Evolutionary conservation across 2,113 vertebrate species (phyloP), one percentile per base, ranked within the genome.

Genomic region (Gambusia holbrooki): DNA sequence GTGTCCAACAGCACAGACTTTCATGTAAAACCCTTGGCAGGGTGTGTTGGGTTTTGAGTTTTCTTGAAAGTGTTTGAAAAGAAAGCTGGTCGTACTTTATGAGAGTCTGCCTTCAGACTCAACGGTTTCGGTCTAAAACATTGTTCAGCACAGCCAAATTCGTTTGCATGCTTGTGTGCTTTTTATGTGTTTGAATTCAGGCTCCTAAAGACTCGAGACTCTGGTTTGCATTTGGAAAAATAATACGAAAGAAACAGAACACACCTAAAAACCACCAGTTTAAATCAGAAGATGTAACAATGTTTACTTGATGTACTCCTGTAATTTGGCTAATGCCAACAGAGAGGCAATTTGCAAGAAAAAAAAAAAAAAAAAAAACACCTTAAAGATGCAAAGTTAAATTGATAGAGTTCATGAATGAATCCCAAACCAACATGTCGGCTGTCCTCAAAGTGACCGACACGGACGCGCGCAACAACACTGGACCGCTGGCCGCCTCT

Each of bases 351-450:
- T 42, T 70, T 61, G 63, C 45, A 54, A 73, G 54, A 63, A 10
- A 85, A 37, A 11, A 37, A 37, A 37, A 11, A 37, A 37, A 37
- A 10, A 1, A 33, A 33, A 33, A 33, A 33, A 33, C 8, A 1
- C 35, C 35, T 42, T 51, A 74, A 60, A 65, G 77, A 81, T n/a
- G 13, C 28, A 71, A 69, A 83, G 64, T 73, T 45, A 71, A 33
- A 86, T 35, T 25, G 79, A 81, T 82, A 73, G 87, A 60, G 66
- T 65, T 74, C 70, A 68, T 82, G 85, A 87, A 87, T 85, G 75
- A 78, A 77, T 87, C 79, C 73, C 80, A 85, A 89, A 92, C 83
- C 84, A 69, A 88, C 48, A 81, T 84, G 85, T 90, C 84, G 84
- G 72, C 80, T 84, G 75, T 75, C 75, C 82, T 90, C 76, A 87